phyloP scores from a whole-genome alignment of 2,113 vertebrate genomes.

The Mugil cephalus region DNA sequence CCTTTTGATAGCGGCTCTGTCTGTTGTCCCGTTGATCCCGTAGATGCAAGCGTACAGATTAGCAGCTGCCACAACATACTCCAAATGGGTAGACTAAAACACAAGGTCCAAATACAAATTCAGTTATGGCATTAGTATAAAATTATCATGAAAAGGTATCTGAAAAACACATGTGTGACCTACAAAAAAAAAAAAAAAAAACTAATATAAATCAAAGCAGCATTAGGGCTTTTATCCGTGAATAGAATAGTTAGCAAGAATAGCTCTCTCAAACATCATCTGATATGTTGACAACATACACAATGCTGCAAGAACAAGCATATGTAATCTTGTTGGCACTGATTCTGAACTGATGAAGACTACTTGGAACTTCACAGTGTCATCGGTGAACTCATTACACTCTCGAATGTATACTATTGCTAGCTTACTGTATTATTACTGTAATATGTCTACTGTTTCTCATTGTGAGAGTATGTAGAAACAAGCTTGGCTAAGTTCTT shows the following conservation, averaged over 20 bases:
- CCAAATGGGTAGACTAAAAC: conserved; percentile 85
- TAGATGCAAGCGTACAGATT: conserved; percentile 87
- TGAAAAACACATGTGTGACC: conserved; percentile 2
- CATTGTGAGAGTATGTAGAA: not conserved
- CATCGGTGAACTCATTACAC: not conserved
- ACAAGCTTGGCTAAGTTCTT: not conserved
- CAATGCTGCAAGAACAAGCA: not conserved
- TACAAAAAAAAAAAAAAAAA: not conserved
- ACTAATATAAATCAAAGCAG: too few relatives aligned
- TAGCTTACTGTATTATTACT: not conserved
- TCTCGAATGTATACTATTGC: not conserved
- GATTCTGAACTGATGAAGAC: not conserved
- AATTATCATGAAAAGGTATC: not conserved
- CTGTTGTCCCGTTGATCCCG: conserved; percentile 73
- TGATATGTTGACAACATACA: not conserved
- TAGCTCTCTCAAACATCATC: not conserved
- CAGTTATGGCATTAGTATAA: too few relatives aligned
- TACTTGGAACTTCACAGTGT: not conserved
- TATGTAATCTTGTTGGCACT: not conserved
- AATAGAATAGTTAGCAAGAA: conserved; percentile 8
- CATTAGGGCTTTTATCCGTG: conserved; percentile 12
- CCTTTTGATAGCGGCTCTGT: conserved; percentile 32
- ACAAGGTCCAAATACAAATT: conserved; percentile 9
- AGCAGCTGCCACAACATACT: conserved; percentile 87
- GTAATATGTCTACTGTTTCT: not conserved